Evolutionary conservation across 2,113 vertebrate species (phyloP).

Genomic region (Thermophis baileyi): DNA sequence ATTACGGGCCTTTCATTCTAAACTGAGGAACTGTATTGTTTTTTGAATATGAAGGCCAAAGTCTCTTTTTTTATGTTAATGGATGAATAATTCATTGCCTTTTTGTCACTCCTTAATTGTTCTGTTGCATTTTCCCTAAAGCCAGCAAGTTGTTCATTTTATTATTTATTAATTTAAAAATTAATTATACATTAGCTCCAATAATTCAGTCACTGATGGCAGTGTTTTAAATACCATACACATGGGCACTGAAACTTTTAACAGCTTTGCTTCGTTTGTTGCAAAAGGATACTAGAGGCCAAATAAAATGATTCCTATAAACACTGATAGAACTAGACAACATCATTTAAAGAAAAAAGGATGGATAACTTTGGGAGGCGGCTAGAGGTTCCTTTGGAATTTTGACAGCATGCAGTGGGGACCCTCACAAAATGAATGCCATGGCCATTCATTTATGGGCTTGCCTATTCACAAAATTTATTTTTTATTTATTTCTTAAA

Average conservation of each 20-base stretch:
- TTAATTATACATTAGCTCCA: constrained; percentile 28
- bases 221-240: constrained; percentile 1
- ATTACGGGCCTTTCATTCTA: constrained; percentile 11
- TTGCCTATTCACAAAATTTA: not conserved
- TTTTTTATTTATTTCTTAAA: not conserved
- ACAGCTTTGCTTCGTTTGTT: not conserved
- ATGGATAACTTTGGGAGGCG: not conserved
- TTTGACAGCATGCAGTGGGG: not conserved
- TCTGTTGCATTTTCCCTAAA: constrained; percentile 19
- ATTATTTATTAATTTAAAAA: constrained; percentile 38
- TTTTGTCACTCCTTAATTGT: constrained; percentile 18
- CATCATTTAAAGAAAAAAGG: not conserved
- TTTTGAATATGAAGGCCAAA: not conserved
- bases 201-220: constrained; percentile 19
- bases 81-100: constrained; percentile 18
- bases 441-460: not conserved
- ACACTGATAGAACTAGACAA: not conserved
- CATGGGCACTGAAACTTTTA: not conserved
- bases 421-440: not conserved
- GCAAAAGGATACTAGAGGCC: not conserved
- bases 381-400: not conserved
- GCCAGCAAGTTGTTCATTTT: constrained; percentile 32
- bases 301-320: not conserved
- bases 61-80: not conserved
- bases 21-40: constrained; percentile 1